Base-by-base conservation (phyloP, 2,113 vertebrate species). In the Pseudopipra pipra region DNA sequence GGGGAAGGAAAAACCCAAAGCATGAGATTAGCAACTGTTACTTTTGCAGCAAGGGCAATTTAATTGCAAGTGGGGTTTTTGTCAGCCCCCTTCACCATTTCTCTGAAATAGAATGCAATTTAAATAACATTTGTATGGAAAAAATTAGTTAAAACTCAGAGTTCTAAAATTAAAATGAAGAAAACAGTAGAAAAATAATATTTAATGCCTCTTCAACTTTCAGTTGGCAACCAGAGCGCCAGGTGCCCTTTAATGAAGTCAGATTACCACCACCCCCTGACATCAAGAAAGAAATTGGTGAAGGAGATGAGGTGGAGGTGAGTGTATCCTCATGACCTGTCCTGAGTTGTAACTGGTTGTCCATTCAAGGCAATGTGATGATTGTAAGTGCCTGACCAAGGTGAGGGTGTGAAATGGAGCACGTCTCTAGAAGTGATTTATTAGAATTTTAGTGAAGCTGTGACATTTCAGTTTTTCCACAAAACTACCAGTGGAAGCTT, bases 291-390 rank as follows among this genome's bases (percentile, higher is more conserved):
- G 99, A 99, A 95, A 99, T 99, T 9, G 98, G 98, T 79, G 99
- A 99, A 98, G 99, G 99, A 90, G 99, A 99, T 95, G 99, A 99
- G 93, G 99, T 99, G 96, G 99, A 99, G 99, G 99, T 99, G 97
- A 97, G 98, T 97, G 79, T 56, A 67, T 81, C 54, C 68, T 88
- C 2, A 0, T 54, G 25, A 49, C 11, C 30, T 68, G 16, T 80
- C 14, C 12, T 47, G 35, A 6, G 39, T 19, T 9, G 4, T 43
- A 46, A 5, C 35, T 51, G 9, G 6, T 13, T 47, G 35, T 52
- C 41, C 1, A 0, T 56, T 58, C 37, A 33, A 37, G 51, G 33
- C 1, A 2, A 11, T n/a, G 8, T 28, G 23, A 19, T 47, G 41
- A 27, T 6, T 80, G 10, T 39, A 52, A 58, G 33, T 47, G 23